Evolutionary conservation across 2,113 vertebrate species (phyloP), one percentile per base, ranked within the genome.

Genomic region (Piliocolobus tephrosceles): DNA sequence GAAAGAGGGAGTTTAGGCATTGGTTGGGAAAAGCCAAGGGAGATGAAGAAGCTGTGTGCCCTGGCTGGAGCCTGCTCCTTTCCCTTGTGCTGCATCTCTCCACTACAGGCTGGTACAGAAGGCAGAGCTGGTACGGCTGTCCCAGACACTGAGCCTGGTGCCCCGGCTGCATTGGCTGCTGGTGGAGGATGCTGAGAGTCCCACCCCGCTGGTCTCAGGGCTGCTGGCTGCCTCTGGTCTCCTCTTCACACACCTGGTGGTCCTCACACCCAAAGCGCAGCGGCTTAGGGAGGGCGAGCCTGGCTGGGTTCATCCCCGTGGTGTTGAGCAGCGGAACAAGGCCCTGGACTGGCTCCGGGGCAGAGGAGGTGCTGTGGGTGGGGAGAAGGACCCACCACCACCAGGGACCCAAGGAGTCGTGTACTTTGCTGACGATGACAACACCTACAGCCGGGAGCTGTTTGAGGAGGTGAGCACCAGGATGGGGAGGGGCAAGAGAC

Each of bases 381-480:
- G 99, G 43, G 98, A 98, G 80, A 98, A 97, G 88, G 96, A 96
- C 55, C 96, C 97, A 0, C 98, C 98, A 4, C 78, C 95, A 0
- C 90, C 94, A 2, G 98, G 96, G 8, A 91, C 95, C 25, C 92
- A 58, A 7, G 99, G 99, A 0, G 99, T 99, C 0, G 99, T 99
- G 64, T 99, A 99, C 97, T 99, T 99, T 98, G 99, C 99, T 0
- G 99, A 99, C 5, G 99, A 99, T 97, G 99, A 99, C 98, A 99
- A 99, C 98, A 99, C 99, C 2, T 99, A 99, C 97, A 99, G 99
- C 98, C 98, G 99, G 98, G 99, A 99, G 95, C 99, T 99, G 95
- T 99, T 99, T 98, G 99, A 99, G 94, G 99, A 99, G 99, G 99
- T 99, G 98, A 98, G 97, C 70, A 8, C 45, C 17, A 43, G 57